phyloP scores from a whole-genome alignment of 1,140 invertebrate genomes.

The Caenorhabditis elegans region DNA sequence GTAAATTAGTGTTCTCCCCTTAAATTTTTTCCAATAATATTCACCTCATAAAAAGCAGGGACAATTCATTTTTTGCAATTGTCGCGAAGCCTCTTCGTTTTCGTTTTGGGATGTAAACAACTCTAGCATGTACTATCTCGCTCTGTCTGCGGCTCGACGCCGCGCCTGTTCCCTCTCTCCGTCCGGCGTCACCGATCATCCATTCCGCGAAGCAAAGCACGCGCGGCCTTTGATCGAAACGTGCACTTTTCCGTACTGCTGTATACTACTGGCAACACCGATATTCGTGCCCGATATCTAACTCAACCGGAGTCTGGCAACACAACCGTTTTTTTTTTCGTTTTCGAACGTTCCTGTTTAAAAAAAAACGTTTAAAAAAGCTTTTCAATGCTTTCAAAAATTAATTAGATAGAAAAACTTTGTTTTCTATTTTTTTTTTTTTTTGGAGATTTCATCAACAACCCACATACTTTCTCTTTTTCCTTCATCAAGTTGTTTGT shows the following conservation, averaged over 20 bases:
- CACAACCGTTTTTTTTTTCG: no score
- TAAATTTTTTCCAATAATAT: no score
- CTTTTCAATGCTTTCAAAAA: no score
- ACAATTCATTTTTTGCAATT: neutral
- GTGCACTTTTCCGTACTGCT: neutral
- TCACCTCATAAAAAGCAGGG: neutral
- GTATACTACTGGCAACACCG: neutral
- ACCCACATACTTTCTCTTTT: neutral
- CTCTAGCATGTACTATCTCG: conserved; percentile 13
- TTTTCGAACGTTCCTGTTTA: no score
- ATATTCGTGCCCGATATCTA: no score
- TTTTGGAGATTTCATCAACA: neutral
- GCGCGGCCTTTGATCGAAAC: conserved; percentile 15
- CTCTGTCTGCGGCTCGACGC: neutral
- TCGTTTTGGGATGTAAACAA: conserved; percentile 27
- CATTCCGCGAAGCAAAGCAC: conserved; percentile 19
- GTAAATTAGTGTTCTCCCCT: no score
- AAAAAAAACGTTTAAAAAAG: no score
- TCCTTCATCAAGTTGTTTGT: neutral
- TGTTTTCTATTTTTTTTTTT: no score
- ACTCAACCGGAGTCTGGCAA: no score
- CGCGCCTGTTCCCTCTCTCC: neutral
- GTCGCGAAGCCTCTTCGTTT: conserved; percentile 16
- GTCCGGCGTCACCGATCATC: conserved; percentile 15
- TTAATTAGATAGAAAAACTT: no score